phyloP scores from a whole-genome alignment of 2,797 vertebrate genomes.

The Avahi laniger region DNA sequence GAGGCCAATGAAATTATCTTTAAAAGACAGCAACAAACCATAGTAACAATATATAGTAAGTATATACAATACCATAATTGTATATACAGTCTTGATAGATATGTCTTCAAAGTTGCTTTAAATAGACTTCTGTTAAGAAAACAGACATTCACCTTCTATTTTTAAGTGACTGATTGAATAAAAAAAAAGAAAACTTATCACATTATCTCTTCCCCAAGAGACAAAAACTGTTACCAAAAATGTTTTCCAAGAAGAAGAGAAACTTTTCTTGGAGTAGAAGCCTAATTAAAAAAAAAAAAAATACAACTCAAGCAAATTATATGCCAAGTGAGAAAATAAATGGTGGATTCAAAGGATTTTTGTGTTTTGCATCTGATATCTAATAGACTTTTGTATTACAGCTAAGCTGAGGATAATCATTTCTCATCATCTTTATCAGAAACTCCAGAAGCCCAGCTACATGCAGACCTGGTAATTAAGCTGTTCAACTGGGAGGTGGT shows the following conservation, averaged over 20 bases:
- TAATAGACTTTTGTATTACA: slow-evolving; percentile 65
- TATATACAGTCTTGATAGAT: not conserved
- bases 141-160: not conserved
- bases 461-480: slow-evolving; percentile 75
- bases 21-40: not conserved
- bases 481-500: slow-evolving; percentile 66
- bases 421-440: slow-evolving; percentile 71
- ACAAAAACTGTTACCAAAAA: slow-evolving; percentile 44
- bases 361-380: slow-evolving; percentile 70
- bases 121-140: slow-evolving; percentile 35
- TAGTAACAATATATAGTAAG: not conserved
- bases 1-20: slow-evolving; percentile 50
- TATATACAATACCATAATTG: not conserved
- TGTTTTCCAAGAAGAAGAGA: slow-evolving; percentile 40
- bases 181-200: not conserved
- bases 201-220: slow-evolving; percentile 42
- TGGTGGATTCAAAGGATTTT: slow-evolving; percentile 62
- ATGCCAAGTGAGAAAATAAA: slow-evolving; percentile 62
- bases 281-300: slow-evolving; percentile 58
- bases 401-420: slow-evolving; percentile 73
- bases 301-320: slow-evolving; percentile 6
- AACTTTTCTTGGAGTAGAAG: not conserved
- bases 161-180: slow-evolving; percentile 59
- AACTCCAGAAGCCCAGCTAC: slow-evolving; percentile 68
- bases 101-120: slow-evolving; percentile 48